Conservation (phyloP, 2,888 invertebrate genomes). For the Polietes domitor region DNA sequence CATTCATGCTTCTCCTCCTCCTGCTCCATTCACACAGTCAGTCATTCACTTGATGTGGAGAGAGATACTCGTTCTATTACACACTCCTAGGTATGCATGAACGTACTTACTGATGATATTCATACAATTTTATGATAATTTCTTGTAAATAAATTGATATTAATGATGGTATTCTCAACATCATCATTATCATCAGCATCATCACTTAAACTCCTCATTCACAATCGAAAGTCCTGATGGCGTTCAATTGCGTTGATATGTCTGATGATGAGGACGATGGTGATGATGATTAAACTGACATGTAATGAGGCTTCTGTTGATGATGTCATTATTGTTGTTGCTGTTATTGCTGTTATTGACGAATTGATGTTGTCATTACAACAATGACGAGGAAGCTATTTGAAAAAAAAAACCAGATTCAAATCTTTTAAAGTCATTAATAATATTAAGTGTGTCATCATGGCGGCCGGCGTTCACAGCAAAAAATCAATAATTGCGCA, state of each 20-base stretch:
- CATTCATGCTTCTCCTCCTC: too few species aligned
- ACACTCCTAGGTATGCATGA: too few species aligned
- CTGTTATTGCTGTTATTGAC: neutral
- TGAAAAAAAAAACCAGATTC: slow-evolving; percentile 24
- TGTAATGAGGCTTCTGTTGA: neutral
- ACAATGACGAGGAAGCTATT: neutral
- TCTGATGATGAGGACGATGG: neutral
- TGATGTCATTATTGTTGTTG: neutral
- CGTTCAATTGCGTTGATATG: slow-evolving; percentile 24
- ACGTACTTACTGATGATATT: neutral
- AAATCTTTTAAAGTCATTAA: slow-evolving; percentile 40
- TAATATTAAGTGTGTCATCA: neutral
- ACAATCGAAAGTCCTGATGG: slow-evolving; percentile 16
- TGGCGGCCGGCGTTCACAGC: neutral
- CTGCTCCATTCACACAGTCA: too few species aligned
- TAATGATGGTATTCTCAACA: slow-evolving; percentile 41
- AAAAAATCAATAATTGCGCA: slow-evolving; percentile 39
- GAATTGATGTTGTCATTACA: neutral
- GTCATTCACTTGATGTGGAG: too few species aligned
- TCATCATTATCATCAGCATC: slow-evolving; percentile 17
- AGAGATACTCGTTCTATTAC: too few species aligned
- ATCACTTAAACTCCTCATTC: neutral
- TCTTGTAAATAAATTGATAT: slow-evolving; percentile 55
- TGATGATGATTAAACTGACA: neutral
- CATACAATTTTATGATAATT: slow-evolving; percentile 37